These are phyloP conservation scores for Xiphias gladius DNA, from an alignment of 2,113 vertebrate species.

Conservation along the genomic window DNA sequence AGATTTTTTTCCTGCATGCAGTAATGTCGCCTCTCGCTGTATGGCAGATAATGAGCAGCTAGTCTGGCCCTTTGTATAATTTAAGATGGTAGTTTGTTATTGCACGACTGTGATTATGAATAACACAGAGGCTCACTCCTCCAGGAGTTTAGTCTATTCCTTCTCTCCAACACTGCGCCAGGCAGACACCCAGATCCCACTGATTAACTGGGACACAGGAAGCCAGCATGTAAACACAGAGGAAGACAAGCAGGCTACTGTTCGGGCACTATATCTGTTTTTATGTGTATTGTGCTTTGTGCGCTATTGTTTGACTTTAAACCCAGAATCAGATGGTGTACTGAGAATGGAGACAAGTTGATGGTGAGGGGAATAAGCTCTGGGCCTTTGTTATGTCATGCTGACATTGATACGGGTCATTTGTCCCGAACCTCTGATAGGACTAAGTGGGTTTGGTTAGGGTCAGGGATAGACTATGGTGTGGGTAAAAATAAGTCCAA, in stretches of 20 bases:
- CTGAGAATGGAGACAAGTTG: background rate
- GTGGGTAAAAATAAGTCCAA: too few species aligned
- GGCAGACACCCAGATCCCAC: slow-evolving; percentile 77
- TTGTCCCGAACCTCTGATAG: too few species aligned
- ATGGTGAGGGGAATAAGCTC: background rate
- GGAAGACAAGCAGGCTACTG: slow-evolving; percentile 62
- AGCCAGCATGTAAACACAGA: slow-evolving; percentile 75
- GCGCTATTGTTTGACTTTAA: slow-evolving; percentile 19
- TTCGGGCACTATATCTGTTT: slow-evolving; percentile 31
- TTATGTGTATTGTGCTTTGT: slow-evolving; percentile 18
- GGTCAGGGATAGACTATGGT: too few species aligned
- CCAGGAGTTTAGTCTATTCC: slow-evolving; percentile 76
- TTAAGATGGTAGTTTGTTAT: slow-evolving; percentile 69
- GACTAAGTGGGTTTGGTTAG: too few species aligned
- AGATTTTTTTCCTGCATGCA: slow-evolving; percentile 43
- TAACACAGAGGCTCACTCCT: slow-evolving; percentile 54
- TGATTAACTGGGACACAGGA: slow-evolving; percentile 78
- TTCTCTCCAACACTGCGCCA: slow-evolving; percentile 40
- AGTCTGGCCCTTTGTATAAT: slow-evolving; percentile 58
- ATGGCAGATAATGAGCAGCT: slow-evolving; percentile 58
- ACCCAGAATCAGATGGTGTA: slow-evolving; percentile 32
- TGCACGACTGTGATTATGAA: slow-evolving; percentile 63
- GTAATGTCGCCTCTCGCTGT: slow-evolving; percentile 31
- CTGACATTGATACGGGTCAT: too few species aligned
- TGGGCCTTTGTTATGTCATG: background rate